phyloP scores from a whole-genome alignment of 2,888 invertebrate species.

The Cataglyphis livida region DNA sequence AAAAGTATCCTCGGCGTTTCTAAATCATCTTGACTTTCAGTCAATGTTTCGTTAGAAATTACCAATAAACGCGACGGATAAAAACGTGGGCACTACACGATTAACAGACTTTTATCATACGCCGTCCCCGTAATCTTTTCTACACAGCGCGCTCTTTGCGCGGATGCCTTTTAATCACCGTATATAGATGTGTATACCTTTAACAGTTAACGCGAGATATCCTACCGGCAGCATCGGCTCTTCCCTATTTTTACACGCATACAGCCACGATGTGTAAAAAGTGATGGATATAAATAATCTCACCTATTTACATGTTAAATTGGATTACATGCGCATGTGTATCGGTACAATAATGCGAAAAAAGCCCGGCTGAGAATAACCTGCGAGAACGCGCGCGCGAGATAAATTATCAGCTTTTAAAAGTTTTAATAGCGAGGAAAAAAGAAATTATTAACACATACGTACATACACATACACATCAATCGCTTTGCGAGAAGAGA shows the following conservation, averaged over 20 bases:
- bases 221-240: constrained; percentile 43
- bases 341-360: constrained; percentile 47
- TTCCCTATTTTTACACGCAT: constrained; percentile 52
- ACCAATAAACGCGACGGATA: constrained; percentile 34
- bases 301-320: constrained; percentile 55
- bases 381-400: constrained; percentile 26
- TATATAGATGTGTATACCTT: constrained; percentile 1
- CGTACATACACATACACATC: background rate
- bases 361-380: constrained; percentile 51
- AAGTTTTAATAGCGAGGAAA: constrained; percentile 25
- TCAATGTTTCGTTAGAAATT: background rate
- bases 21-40: background rate
- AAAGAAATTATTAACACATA: background rate
- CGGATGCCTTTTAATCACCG: constrained; percentile 48
- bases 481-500: constrained; percentile 25
- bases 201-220: constrained; percentile 40
- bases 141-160: constrained; percentile 47
- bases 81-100: constrained; percentile 25
- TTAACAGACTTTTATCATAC: constrained; percentile 47
- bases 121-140: constrained; percentile 39
- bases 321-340: constrained; percentile 51
- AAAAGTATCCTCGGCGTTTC: background rate
- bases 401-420: constrained; percentile 53
- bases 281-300: constrained; percentile 46
- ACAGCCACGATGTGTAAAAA: constrained; percentile 53